Base-by-base conservation (phyloP, 2,113 vertebrate species). In the Lota lota region DNA sequence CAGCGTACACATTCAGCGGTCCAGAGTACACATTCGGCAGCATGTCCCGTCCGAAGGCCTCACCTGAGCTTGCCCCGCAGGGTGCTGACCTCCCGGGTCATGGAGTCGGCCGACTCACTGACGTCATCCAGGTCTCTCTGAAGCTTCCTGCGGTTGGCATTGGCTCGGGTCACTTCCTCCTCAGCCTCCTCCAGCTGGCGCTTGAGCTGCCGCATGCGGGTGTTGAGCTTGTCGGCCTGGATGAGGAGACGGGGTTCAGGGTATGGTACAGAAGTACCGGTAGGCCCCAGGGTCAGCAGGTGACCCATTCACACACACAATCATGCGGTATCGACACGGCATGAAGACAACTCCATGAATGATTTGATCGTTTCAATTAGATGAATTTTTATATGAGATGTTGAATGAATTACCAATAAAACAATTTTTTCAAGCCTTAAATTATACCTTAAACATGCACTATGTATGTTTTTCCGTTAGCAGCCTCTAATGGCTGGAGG, bases 71-170 rank as follows among this genome's bases (percentile, higher is more conserved):
- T 92, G 90, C 88, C 93, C 83, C 92, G 93, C 61, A 97, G 87
- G 1, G 64, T 86, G 87, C 78, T 92, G 82, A 96, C 89, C 86
- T 97, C 95, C 0, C 95, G 92, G 82, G 94, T 95, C 93, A 95
- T 93, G 11, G 72, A 64, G 18, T 94, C 93, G 0, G 92, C 88
- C 0, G 93, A 90, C 79, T 96, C 94, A 0, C 88, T 85, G 70
- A 91, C 92, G 0, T 97, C 95, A 0, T 96, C 95, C 78, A 95
- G 88, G 61, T 96, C 95, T 1, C 94, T 87, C 82, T 94, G 94
- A 83, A 96, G 85, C 74, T 94, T 91, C 61, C 95, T 90, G 19
- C 93, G 90, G 63, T 79, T 89, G 0, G 93, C 91, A 8, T 96
- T 95, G 0, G 94, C 90, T 18, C 94, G 85, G 0, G 94, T 93